Base-by-base conservation (phyloP, 2,113 vertebrate genomes). In the Trachemys scripta region DNA sequence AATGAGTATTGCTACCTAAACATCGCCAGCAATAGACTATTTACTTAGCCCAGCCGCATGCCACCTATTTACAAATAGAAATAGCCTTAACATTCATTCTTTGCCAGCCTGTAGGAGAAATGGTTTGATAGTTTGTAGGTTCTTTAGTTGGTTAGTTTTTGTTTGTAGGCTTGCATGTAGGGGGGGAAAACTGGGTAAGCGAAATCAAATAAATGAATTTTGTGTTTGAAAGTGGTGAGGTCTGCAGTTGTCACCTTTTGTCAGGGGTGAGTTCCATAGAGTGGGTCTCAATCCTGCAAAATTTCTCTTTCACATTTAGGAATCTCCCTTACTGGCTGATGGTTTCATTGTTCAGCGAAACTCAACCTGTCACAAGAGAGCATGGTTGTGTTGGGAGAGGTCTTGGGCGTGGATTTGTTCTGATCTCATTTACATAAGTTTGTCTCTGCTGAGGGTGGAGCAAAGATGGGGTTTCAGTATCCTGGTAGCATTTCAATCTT, bases 1-100 rank as follows among this genome's bases (percentile, higher is more conserved):
- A 96, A 89, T 93, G 93, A 86, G 91, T 90, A 72, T 93, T 96
- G 80, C 90, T 89, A 82, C 51, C 95, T 97, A 62, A 53, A 31
- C 89, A 75, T 93, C 35, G 4, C 78, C 93, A 83, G 87, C 93
- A 85, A 42, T 95, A 29, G 84, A 91, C 85, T 53, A 29, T 84
- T 75, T 91, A 88, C 78, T 82, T 82, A 50, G 0, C 2, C 78
- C 92, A 53, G 82, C 78, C 90, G 79, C 19, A 3, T 80, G 51
- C 69, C 69, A 75, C 19, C n/a, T 75, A 42, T 75, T 75, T 42
- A 75, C 38, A 75, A 75, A 75, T 24, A 75, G n/a, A 75, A 42
- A 31, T 75, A 75, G n/a, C n/a, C n/a, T 42, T 42, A 75, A 75
- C 38, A 42, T 75, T 75, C 38, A 42, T 38, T 75, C 19, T 75